Percentiles rank a stretch among this genome's conserved stretches.
Evolutionary conservation across 2,888 invertebrate genomes (phyloP).

Genomic region (Megaustenia siamemsis): DNA sequence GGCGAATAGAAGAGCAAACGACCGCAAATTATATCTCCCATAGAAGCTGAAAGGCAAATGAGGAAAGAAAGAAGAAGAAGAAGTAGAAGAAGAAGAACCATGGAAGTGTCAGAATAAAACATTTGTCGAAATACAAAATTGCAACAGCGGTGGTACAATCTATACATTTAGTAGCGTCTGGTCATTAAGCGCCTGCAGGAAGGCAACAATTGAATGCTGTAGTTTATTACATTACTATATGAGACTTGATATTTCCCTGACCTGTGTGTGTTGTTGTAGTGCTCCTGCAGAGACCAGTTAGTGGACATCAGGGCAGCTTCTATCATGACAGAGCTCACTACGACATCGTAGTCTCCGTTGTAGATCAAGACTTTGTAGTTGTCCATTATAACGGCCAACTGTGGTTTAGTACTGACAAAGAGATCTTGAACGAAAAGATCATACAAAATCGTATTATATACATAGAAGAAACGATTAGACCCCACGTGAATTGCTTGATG

Average conservation of each 20-base stretch:
- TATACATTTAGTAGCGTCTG: conserved; percentile 6
- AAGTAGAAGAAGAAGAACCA: not conserved
- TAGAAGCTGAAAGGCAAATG: too few species aligned
- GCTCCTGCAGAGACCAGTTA: conserved; percentile 11
- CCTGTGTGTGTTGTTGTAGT: conserved; percentile 31
- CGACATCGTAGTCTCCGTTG: conserved; percentile 31
- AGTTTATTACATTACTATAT: not conserved
- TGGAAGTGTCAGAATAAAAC: not conserved
- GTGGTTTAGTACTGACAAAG: not conserved
- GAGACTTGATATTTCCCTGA: not conserved
- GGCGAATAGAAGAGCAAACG: too few species aligned
- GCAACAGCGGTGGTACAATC: not conserved
- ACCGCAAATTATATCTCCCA: too few species aligned
- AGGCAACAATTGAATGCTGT: not conserved
- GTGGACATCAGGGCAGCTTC: conserved; percentile 23
- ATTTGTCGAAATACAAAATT: not conserved
- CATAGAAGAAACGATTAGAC: not conserved
- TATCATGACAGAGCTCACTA: not conserved
- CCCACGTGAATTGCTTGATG: not conserved
- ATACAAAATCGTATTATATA: not conserved
- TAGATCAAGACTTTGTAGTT: conserved; percentile 41
- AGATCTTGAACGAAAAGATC: not conserved
- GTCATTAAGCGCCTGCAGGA: not conserved
- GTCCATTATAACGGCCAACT: conserved; percentile 23
- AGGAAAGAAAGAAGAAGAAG: not conserved